Conservation (phyloP, 2,888 invertebrate genomes). For the Latrodectus elegans region DNA sequence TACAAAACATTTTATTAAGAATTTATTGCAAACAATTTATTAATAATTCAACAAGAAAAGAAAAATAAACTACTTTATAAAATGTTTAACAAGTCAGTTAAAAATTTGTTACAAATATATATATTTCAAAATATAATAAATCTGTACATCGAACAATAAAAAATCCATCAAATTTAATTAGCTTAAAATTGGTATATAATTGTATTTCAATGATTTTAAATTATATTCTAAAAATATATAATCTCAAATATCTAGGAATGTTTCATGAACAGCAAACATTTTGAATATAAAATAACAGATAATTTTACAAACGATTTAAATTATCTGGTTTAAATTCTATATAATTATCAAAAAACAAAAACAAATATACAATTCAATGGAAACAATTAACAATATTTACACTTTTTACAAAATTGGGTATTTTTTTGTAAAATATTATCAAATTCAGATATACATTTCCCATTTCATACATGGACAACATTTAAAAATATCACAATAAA, state of each 20-base stretch:
- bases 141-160: constrained; percentile 38
- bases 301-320: neutral
- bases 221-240: neutral
- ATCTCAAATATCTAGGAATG: too few species aligned
- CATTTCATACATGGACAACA: neutral
- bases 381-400: neutral
- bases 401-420: neutral
- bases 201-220: neutral
- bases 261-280: too few species aligned
- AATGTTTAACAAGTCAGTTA: constrained; percentile 5
- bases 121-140: constrained; percentile 18
- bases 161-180: neutral
- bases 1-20: neutral
- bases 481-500: neutral
- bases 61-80: constrained; percentile 26
- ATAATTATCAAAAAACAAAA: neutral
- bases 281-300: too few species aligned
- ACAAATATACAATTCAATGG: neutral
- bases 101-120: constrained; percentile 48
- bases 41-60: constrained; percentile 17
- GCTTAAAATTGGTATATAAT: neutral
- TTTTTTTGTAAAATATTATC: too few species aligned
- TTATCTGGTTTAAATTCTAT: neutral
- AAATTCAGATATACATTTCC: too few species aligned
- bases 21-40: constrained; percentile 39